These are phyloP conservation scores for Brachyrhaphis roseni DNA, from an alignment of 2,797 vertebrate genomes.

Conservation along the genomic window DNA sequence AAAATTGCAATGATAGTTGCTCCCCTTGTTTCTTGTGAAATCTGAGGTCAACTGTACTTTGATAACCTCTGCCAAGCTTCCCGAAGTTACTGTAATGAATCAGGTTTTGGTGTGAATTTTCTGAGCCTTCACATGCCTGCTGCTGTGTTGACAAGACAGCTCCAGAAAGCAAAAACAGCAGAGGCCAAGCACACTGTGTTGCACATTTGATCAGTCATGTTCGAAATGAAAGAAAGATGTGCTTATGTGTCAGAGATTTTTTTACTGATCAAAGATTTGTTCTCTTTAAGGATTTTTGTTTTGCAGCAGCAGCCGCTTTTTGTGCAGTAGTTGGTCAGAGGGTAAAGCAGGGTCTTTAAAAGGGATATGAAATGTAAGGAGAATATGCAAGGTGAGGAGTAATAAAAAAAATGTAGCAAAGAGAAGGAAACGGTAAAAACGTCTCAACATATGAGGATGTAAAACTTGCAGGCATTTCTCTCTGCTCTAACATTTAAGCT, in stretches of 20 bases:
- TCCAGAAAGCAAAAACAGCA: conserved; percentile 18
- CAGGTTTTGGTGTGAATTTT: conserved; percentile 14
- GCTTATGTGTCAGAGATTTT: conserved; percentile 27
- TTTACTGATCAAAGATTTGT: conserved; percentile 37
- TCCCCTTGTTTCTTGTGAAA: neutral
- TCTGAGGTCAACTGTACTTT: conserved; percentile 21
- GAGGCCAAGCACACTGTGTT: neutral
- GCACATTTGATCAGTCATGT: conserved; percentile 40
- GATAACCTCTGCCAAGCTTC: conserved; percentile 30
- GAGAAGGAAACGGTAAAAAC: neutral
- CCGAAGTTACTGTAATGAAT: conserved; percentile 26
- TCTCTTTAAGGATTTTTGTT: conserved; percentile 15
- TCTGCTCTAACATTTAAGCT: neutral
- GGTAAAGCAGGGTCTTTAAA: conserved; percentile 16
- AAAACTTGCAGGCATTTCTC: neutral
- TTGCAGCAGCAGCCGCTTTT: neutral
- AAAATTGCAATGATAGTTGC: neutral
- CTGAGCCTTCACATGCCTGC: conserved; percentile 26
- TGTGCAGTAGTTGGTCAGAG: conserved; percentile 20
- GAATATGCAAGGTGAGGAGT: neutral
- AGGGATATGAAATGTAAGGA: conserved; percentile 21
- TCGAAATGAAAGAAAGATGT: conserved; percentile 15
- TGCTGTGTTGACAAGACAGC: conserved; percentile 35
- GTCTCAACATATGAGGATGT: neutral
- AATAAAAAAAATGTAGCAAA: neutral